These are phyloP conservation scores for Ptychobarbus kaznakovi DNA, from an alignment of 2,797 vertebrate species.

Conservation along the genomic window DNA sequence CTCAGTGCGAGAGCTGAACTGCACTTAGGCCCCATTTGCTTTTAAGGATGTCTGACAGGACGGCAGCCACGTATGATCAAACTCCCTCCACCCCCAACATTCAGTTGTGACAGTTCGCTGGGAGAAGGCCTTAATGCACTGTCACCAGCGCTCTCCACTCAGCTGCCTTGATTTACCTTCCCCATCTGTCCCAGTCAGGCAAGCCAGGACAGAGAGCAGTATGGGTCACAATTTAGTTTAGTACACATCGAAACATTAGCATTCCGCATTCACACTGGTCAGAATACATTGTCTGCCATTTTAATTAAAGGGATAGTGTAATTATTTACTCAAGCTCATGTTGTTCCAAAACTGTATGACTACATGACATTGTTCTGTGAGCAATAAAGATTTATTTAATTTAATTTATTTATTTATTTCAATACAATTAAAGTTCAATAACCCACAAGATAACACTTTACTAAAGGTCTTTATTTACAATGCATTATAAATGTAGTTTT, in stretches of 20 bases:
- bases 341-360: background rate
- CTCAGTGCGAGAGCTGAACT: conserved; percentile 73
- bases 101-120: conserved; percentile 82
- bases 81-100: conserved; percentile 76
- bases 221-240: background rate
- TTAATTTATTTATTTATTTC: background rate
- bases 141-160: conserved; percentile 80
- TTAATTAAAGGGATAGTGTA: background rate
- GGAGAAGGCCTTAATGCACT: conserved; percentile 83
- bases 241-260: background rate
- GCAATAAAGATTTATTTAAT: background rate
- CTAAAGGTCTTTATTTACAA: background rate
- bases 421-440: background rate
- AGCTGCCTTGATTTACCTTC: conserved; percentile 82
- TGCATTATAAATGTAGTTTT: background rate
- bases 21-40: conserved; percentile 85
- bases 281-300: background rate
- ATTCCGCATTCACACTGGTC: background rate
- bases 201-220: conserved; percentile 65
- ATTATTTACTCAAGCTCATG: conserved; percentile 2
- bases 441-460: background rate
- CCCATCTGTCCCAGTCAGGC: conserved; percentile 78
- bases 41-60: conserved; percentile 85
- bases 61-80: conserved; percentile 81
- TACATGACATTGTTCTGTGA: background rate